Base-by-base conservation (phyloP, 2,113 vertebrate genomes). In the Eolophus roseicapilla region DNA sequence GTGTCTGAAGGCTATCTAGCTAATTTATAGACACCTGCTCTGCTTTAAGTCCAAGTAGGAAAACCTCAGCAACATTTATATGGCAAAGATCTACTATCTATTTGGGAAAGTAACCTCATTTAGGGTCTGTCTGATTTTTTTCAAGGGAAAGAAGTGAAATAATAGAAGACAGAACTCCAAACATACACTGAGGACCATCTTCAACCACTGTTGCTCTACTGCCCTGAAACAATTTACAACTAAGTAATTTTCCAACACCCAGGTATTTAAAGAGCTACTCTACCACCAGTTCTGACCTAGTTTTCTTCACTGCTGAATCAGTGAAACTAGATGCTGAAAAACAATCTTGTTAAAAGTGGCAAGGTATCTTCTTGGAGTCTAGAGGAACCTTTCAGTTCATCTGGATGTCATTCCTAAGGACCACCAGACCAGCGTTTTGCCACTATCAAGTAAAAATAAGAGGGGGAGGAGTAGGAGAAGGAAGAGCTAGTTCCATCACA, bases 21-120 rank as follows among this genome's bases (percentile, higher is more conserved):
- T 83, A 18, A 90, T 60, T 84, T 82, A 76, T 29, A 24, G 50
- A 86, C 4, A 84, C 11, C 43, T 41, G 18, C 29, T 82, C 46
- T 37, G 35, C 52, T 73, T 49, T 28, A 91, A 55, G 49, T 10
- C 49, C 44, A 75, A 69, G 77, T 33, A 86, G 55, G 78, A 96
- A 88, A 93, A 80, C 4, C 24, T 92, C 71, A 82, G 47, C 57
- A 82, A 83, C 43, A 78, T 75, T 84, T 79, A 88, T 19, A 59
- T 11, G 25, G 43, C 28, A 65, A 93, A 92, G 53, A 53, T 65
- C 5, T 88, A 73, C 33, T 28, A 35, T 49, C 19, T 65, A 31
- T 52, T 90, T 70, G 76, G 35, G 77, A 89, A 89, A 85, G 31
- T 25, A 59, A 95, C 50, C 80, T 88, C 50, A 67, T 86, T 80